Evolutionary conservation across 1,140 invertebrate genomes (phyloP).

Genomic region (Drosophila trapezifrons): DNA sequence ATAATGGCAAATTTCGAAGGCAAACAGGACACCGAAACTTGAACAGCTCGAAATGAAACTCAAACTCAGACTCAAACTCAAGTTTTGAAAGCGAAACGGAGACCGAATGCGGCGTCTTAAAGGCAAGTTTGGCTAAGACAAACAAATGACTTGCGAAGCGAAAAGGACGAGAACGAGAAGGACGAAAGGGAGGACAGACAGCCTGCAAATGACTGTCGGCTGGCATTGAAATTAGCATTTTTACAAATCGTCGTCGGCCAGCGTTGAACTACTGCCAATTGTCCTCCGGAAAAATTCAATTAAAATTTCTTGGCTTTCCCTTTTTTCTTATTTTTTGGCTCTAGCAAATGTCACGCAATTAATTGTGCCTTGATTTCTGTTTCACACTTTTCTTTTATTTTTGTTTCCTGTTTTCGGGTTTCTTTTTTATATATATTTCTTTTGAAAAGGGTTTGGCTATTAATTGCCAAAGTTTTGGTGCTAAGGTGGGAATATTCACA

Average conservation of each 20-base stretch:
- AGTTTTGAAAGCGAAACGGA: conserved; percentile 13
- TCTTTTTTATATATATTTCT: conserved; percentile 2
- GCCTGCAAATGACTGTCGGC: conserved; percentile 49
- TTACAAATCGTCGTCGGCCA: conserved; percentile 38
- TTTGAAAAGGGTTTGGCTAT: conserved; percentile 49
- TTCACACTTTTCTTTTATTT: conserved; percentile 59
- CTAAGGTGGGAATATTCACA: not conserved
- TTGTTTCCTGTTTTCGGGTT: conserved; percentile 44
- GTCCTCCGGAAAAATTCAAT: conserved; percentile 52
- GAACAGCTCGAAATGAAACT: conserved; percentile 19
- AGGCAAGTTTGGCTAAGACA: conserved; percentile 31
- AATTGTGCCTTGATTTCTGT: conserved; percentile 79
- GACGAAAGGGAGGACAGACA: not conserved
- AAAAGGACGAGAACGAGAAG: not conserved
- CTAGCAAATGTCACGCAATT: conserved; percentile 77
- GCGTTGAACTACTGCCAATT: conserved; percentile 46
- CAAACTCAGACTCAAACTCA: not conserved
- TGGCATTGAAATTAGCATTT: conserved; percentile 56
- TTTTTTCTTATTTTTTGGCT: conserved; percentile 20
- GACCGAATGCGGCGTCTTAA: conserved; percentile 25
- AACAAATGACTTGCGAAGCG: conserved; percentile 24
- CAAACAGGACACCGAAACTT: conserved; percentile 8
- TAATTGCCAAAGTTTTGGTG: conserved; percentile 75
- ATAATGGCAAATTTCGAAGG: conserved; percentile 78
- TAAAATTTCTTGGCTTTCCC: conserved; percentile 40